Evolutionary conservation across 1,140 invertebrate genomes (phyloP), one percentile per base, ranked within the genome.

Genomic region (Xylocopa sonorina): DNA sequence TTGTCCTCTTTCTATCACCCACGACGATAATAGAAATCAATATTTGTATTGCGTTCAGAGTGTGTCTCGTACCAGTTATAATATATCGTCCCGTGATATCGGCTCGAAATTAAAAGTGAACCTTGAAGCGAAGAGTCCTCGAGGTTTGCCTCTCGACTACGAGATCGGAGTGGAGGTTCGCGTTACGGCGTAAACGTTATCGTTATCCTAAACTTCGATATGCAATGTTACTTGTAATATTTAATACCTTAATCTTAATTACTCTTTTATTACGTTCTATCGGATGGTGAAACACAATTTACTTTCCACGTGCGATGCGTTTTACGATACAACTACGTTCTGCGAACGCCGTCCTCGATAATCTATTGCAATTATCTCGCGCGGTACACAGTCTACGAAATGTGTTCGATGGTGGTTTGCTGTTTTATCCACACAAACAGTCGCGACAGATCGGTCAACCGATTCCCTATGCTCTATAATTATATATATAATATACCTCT

Each of bases 271-370:
- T 48, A 48, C 21, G 48, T 68, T 78, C 53, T 69, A 85, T 78
- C 64, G 73, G 83, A 81, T 81, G 81, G 79, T 77, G 72, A 87
- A 87, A 88, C 77, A 85, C 79, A 79, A 81, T 62, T 83, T 85
- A 88, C 86, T 87, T 88, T 88, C 84, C 73, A 78, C 67, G 78
- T 43, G 32, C 38, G 66, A 84, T 73, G 64, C 71, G 66, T 53
- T 73, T n/a, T n/a, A 58, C 46, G 62, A 75, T 32, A 24, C n/a
- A n/a, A n/a, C 78, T 66, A 77, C 80, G 78, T 77, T 51, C 55
- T 38, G 55, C 68, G 75, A 81, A 87, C 51, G 53, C 29, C n/a
- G 7, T 77, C 21, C 50, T 63, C 62, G 27, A 77, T 63, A 64
- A 75, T 32, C 3, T 38, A 38, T 62, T 1, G 38, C 57, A 67